A percentile compares a stretch with the other conserved stretches of the same genome.
These are phyloP conservation scores for Sinopyrophorus schimmeli DNA, from an alignment of 2,888 invertebrate genomes.

Conservation along the genomic window DNA sequence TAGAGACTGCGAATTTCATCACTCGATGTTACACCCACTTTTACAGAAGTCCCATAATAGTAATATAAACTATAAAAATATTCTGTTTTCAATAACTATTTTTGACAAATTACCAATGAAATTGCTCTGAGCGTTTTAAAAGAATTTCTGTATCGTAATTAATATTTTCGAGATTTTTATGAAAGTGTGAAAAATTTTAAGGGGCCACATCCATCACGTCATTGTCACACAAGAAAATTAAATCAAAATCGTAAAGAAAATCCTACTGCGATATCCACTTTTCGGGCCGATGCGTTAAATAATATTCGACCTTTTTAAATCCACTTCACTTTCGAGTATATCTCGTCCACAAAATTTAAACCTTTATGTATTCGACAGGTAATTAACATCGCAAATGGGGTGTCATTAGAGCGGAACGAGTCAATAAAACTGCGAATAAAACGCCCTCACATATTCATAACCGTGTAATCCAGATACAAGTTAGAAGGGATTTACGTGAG, in stretches of 20 bases:
- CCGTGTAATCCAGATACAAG: not conserved
- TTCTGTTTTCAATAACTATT: too few species aligned
- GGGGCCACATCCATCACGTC: slow-evolving; percentile 4
- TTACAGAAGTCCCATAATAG: not conserved
- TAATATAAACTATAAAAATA: too few species aligned
- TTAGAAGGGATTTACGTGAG: slow-evolving; percentile 6
- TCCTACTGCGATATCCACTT: slow-evolving; percentile 9
- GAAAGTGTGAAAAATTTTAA: too few species aligned
- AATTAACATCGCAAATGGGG: slow-evolving; percentile 5
- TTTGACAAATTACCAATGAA: too few species aligned
- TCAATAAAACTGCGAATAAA: slow-evolving; percentile 5
- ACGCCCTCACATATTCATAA: slow-evolving; percentile 11
- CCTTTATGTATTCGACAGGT: slow-evolving; percentile 7
- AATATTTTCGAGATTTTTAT: too few species aligned
- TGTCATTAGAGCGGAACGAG: not conserved
- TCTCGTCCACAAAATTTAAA: slow-evolving; percentile 8
- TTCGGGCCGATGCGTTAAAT: slow-evolving; percentile 8
- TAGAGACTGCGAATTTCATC: slow-evolving; percentile 22
- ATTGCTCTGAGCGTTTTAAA: too few species aligned
- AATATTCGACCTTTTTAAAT: slow-evolving; percentile 14
- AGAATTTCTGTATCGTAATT: too few species aligned
- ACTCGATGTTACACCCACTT: slow-evolving; percentile 18
- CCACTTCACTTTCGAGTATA: slow-evolving; percentile 15
- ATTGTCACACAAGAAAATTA: not conserved
- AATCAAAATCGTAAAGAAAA: slow-evolving; percentile 2